Conservation (phyloP, 2,888 invertebrate species). For the Ceratothoa steindachneri region DNA sequence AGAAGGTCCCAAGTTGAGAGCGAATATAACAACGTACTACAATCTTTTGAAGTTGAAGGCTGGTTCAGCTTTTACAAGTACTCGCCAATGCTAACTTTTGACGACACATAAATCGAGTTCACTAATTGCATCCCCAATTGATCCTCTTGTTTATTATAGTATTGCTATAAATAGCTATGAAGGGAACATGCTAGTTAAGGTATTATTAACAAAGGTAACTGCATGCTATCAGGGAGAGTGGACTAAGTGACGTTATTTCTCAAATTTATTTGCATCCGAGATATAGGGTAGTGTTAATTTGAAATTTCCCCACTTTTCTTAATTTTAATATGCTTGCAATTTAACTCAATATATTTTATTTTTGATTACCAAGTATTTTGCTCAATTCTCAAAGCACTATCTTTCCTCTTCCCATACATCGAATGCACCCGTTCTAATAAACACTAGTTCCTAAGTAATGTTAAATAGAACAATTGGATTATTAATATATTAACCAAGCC, state of each 20-base stretch:
- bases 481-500: neutral
- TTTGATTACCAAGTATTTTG: too few relatives aligned
- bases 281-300: neutral
- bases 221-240: conserved; percentile 45
- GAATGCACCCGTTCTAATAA: neutral
- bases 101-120: too few relatives aligned
- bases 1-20: too few relatives aligned
- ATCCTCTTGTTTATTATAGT: too few relatives aligned
- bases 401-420: neutral
- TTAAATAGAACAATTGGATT: neutral
- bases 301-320: neutral
- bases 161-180: too few relatives aligned
- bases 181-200: neutral
- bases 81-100: too few relatives aligned
- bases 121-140: neutral
- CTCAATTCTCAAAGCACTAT: too few relatives aligned
- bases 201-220: conserved; percentile 16
- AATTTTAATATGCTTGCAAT: too few relatives aligned
- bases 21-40: too few relatives aligned
- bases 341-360: too few relatives aligned
- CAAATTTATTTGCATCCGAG: neutral
- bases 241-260: conserved; percentile 10
- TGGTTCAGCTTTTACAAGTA: too few relatives aligned
- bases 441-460: neutral
- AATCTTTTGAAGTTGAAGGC: too few relatives aligned